Conservation (phyloP, 2,113 vertebrate species). For the Hypanus sabinus region DNA sequence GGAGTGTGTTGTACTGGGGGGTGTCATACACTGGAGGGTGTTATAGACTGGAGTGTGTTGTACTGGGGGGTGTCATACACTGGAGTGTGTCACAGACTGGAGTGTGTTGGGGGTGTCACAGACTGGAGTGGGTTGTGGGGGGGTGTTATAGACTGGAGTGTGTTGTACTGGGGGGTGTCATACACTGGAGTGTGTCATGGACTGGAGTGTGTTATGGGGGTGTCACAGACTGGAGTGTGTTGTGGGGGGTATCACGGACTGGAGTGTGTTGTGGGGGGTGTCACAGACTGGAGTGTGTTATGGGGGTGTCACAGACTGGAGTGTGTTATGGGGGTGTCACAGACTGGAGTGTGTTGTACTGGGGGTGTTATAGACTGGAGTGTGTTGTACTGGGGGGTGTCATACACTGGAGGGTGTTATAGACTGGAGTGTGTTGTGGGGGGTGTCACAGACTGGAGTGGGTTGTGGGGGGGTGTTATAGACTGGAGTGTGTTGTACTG, state of each 20-base stretch:
- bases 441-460: not conserved
- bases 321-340: not conserved
- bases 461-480: too few species aligned
- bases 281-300: not conserved
- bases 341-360: too few species aligned
- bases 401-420: too few species aligned
- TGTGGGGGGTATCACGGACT: not conserved
- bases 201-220: not conserved
- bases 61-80: too few species aligned
- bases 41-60: not conserved
- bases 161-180: too few species aligned
- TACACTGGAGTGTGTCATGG: not conserved
- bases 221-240: not conserved
- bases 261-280: not conserved
- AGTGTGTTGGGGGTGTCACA: too few species aligned
- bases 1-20: too few species aligned
- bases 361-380: not conserved
- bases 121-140: too few species aligned
- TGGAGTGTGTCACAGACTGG: not conserved
- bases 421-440: not conserved
- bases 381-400: not conserved
- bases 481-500: too few species aligned
- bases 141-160: too few species aligned
- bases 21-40: too few species aligned
- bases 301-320: not conserved